Conservation (phyloP, 2,888 invertebrate genomes). For the Frankliniella intonsa region DNA sequence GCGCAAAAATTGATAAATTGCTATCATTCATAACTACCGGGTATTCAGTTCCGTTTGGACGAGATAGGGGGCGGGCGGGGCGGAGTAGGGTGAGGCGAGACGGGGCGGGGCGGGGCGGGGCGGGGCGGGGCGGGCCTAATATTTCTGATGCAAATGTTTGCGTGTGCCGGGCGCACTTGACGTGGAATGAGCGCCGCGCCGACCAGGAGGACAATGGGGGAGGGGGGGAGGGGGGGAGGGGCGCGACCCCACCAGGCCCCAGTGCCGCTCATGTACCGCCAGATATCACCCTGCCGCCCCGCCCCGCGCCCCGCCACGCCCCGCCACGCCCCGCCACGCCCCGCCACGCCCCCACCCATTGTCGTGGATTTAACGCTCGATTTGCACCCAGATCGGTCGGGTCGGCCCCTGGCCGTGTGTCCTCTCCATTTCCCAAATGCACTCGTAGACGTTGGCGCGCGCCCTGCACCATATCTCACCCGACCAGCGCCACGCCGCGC, state of each 20-base stretch:
- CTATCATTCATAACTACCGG: too few species aligned
- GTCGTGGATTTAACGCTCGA: slow-evolving; percentile 22
- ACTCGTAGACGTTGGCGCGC: too few species aligned
- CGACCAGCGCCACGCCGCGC: background rate
- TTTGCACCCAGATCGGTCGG: background rate
- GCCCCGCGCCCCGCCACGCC: background rate
- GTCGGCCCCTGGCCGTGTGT: background rate
- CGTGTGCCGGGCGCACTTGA: too few species aligned
- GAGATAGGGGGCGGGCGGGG: too few species aligned
- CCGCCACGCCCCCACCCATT: background rate
- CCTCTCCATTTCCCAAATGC: too few species aligned
- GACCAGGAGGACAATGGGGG: background rate
- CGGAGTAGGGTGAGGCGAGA: too few species aligned
- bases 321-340: background rate
- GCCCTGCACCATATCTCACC: background rate
- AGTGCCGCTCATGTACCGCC: background rate
- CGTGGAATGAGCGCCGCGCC: background rate
- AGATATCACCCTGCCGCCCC: background rate
- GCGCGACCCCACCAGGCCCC: background rate
- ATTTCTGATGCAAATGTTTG: too few species aligned
- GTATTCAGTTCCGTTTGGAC: too few species aligned
- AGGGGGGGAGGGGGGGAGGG: background rate
- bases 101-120: background rate
- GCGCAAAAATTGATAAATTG: too few species aligned
- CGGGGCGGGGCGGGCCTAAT: background rate